phyloP scores from a whole-genome alignment of 2,113 vertebrate species.

The Aramus guarauna region DNA sequence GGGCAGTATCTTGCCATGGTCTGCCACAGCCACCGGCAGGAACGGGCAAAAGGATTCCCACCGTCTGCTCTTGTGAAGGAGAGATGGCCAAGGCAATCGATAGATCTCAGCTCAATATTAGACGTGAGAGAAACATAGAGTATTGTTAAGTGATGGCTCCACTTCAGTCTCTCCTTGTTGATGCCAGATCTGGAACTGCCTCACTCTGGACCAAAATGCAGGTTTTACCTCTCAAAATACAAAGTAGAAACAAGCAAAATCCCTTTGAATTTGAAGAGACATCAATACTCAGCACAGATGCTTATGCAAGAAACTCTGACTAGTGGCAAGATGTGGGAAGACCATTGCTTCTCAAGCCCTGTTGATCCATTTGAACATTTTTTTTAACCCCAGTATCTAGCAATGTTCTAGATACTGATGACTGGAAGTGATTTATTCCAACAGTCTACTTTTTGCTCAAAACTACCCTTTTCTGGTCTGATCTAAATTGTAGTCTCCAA shows the following conservation, averaged over 20 bases:
- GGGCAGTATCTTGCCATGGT: not conserved
- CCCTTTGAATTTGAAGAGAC: not conserved
- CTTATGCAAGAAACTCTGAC: not conserved
- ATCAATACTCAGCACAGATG: not conserved
- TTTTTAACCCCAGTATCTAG: not conserved
- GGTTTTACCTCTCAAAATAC: not conserved
- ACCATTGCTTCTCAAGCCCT: not conserved
- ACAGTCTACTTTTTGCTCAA: not conserved
- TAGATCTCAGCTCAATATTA: not conserved
- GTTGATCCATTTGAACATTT: not conserved
- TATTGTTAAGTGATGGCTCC: not conserved
- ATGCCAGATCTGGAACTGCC: not conserved
- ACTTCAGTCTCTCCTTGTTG: not conserved
- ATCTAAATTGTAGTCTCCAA: not conserved
- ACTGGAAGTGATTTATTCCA: not conserved
- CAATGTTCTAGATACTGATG: not conserved
- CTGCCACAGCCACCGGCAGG: not conserved
- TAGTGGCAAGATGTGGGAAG: not conserved
- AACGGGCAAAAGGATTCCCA: not conserved
- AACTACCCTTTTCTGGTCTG: not conserved
- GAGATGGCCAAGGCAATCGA: not conserved
- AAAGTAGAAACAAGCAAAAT: not conserved
- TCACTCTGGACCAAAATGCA: not conserved
- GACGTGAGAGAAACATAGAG: not conserved
- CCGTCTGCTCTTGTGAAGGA: not conserved